Conservation (phyloP, 2,113 vertebrate species). For the Meriones unguiculatus region DNA sequence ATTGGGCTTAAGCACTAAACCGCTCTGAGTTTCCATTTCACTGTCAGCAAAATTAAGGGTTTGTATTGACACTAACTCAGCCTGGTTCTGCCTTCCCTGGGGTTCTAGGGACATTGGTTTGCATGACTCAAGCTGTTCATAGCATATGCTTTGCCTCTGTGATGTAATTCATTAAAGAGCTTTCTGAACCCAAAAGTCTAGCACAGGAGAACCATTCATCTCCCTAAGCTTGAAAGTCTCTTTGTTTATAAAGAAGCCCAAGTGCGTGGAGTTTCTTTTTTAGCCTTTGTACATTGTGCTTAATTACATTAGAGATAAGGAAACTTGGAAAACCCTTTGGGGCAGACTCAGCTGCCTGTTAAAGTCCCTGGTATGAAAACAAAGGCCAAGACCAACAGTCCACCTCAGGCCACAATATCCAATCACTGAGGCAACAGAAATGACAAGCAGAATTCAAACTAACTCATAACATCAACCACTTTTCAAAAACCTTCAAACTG, state of each 20-base stretch:
- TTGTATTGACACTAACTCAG: background rate
- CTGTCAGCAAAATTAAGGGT: constrained; percentile 21
- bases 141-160: background rate
- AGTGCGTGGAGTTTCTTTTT: background rate
- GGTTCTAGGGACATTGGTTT: background rate
- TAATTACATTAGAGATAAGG: constrained; percentile 47
- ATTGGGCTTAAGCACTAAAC: background rate
- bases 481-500: background rate
- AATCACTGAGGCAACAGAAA: background rate
- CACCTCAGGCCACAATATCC: background rate
- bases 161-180: background rate
- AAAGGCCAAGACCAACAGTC: background rate
- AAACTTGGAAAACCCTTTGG: constrained; percentile 62
- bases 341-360: constrained; percentile 1
- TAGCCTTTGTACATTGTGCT: background rate
- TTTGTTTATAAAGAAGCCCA: background rate
- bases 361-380: constrained; percentile 13
- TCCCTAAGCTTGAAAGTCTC: background rate
- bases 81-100: background rate
- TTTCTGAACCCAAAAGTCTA: background rate
- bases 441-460: background rate
- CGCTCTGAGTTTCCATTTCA: background rate
- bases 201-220: background rate
- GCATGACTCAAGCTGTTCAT: background rate
- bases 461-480: background rate